Evolutionary conservation across 1,140 invertebrate genomes (phyloP).

Genomic region (Megalonaias nervosa): DNA sequence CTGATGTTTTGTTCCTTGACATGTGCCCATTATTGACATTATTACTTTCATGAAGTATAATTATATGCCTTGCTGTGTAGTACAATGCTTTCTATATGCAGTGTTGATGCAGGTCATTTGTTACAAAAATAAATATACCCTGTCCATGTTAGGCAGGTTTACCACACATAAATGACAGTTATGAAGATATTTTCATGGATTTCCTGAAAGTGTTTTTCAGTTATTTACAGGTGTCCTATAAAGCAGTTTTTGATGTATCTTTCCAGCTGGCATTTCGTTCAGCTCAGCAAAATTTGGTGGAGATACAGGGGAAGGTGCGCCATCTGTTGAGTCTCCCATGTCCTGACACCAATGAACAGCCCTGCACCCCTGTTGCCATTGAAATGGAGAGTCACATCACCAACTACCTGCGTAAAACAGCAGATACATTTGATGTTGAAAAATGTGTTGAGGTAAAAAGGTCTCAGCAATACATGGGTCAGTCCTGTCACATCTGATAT

Average conservation of each 20-base stretch:
- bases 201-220: not conserved
- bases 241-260: constrained; percentile 18
- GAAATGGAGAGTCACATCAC: constrained; percentile 74
- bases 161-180: too few species aligned
- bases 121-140: too few species aligned
- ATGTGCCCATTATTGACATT: too few species aligned
- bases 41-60: too few species aligned
- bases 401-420: constrained; percentile 74
- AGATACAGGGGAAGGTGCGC: constrained; percentile 73
- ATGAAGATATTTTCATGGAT: not conserved
- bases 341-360: constrained; percentile 24
- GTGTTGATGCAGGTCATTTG: too few species aligned
- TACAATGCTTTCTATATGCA: too few species aligned
- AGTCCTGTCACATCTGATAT: too few species aligned
- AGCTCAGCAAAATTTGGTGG: constrained; percentile 72
- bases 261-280: constrained; percentile 78
- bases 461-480: too few species aligned
- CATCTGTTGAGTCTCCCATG: constrained; percentile 74
- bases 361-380: constrained; percentile 53
- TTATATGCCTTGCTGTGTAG: too few species aligned
- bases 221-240: not conserved
- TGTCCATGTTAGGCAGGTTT: too few species aligned
- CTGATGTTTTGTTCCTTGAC: too few species aligned
- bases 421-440: constrained; percentile 75
- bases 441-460: constrained; percentile 75